A percentile compares a stretch with the other conserved stretches of the same genome.
Evolutionary conservation across 2,797 vertebrate species (phyloP).

Genomic region (Chiloscyllium punctatum): DNA sequence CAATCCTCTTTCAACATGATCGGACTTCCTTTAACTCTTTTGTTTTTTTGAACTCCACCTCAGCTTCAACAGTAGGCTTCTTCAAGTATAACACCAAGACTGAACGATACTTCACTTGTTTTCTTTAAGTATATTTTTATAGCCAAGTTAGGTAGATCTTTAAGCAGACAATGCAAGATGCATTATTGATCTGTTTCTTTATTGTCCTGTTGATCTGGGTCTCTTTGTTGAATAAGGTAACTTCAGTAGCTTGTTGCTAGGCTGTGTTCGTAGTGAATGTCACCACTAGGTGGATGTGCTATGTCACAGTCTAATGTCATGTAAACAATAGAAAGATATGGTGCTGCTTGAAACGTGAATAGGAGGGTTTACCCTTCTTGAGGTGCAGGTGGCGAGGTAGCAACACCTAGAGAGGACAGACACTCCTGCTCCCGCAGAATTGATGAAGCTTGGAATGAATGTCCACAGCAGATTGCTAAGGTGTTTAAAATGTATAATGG

Average conservation of each 20-base stretch:
- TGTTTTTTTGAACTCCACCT: not conserved
- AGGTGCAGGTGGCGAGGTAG: too few relatives aligned
- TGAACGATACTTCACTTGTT: not conserved
- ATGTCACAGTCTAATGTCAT: too few relatives aligned
- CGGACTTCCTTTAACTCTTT: not conserved
- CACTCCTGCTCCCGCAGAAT: too few relatives aligned
- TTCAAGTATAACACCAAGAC: not conserved
- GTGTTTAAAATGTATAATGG: too few relatives aligned
- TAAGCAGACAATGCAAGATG: not conserved
- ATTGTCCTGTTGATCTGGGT: not conserved
- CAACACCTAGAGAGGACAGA: too few relatives aligned
- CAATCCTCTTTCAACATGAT: not conserved
- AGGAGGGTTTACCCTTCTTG: too few relatives aligned
- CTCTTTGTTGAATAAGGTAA: not conserved
- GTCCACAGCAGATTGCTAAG: too few relatives aligned
- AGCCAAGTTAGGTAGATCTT: not conserved
- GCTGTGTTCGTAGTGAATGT: too few relatives aligned
- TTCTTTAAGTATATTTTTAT: not conserved
- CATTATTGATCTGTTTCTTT: not conserved
- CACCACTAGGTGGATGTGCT: too few relatives aligned
- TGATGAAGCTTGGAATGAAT: too few relatives aligned
- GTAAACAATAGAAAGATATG: too few relatives aligned
- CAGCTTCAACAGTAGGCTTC: not conserved
- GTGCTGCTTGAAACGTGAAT: too few relatives aligned
- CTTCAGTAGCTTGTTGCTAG: not conserved